Conservation (phyloP, 35 echinoderm and acorn worm species). For the Apostichopus japonicus region DNA sequence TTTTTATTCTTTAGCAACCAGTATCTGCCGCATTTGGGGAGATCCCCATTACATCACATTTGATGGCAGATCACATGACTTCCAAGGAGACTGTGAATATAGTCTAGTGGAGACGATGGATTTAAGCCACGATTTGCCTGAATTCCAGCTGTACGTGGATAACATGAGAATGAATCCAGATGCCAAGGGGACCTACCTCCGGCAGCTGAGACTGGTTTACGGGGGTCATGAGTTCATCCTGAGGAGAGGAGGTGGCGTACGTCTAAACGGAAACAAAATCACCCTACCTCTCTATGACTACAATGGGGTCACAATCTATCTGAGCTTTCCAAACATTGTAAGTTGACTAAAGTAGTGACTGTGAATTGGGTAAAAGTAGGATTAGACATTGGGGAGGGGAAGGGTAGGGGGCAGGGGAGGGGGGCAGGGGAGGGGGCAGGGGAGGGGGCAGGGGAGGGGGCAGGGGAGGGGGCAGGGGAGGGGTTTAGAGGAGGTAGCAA, state of each 20-base stretch:
- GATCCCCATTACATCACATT: constrained; percentile 66
- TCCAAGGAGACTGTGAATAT: constrained; percentile 66
- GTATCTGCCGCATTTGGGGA: constrained; percentile 58
- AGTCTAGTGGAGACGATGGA: constrained; percentile 30
- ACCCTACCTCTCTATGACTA: constrained; percentile 39
- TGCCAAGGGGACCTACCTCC: not conserved
- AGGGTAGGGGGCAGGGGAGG: too few species aligned
- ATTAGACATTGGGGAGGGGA: too few species aligned
- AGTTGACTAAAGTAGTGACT: not conserved
- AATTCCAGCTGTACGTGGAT: constrained; percentile 9
- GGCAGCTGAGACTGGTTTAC: constrained; percentile 18
- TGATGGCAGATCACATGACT: constrained; percentile 56
- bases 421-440: too few species aligned
- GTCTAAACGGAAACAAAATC: constrained; percentile 20
- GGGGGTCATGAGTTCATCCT: constrained; percentile 24
- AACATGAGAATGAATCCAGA: constrained; percentile 10
- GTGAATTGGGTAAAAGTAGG: too few species aligned
- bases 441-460: too few species aligned
- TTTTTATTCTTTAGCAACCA: constrained; percentile 1
- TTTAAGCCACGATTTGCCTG: not conserved
- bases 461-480: too few species aligned
- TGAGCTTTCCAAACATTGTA: constrained; percentile 34
- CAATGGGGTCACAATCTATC: constrained; percentile 19
- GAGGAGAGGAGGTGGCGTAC: not conserved
- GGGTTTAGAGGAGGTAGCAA: too few species aligned